Evolutionary conservation across 2,888 invertebrate species (phyloP), one percentile per base, ranked within the genome.

Genomic region (Oeneis ivallda): DNA sequence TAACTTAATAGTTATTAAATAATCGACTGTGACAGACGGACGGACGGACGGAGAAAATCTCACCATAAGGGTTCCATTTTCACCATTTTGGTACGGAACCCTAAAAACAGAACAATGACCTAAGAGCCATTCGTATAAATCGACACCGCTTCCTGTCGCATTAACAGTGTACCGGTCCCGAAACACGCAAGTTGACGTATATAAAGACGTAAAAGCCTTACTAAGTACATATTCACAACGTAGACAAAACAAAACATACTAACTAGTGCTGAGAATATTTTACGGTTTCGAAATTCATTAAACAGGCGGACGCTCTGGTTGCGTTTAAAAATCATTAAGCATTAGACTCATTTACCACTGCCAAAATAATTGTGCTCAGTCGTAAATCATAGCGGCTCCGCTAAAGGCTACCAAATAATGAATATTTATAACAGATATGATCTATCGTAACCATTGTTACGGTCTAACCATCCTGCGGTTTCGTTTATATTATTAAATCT

Each of bases 51-150:
- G n/a, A n/a, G n/a, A n/a, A n/a, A n/a, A n/a, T n/a, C n/a, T n/a
- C n/a, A n/a, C n/a, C n/a, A n/a, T n/a, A n/a, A n/a, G n/a, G n/a
- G n/a, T n/a, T n/a, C n/a, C n/a, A n/a, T n/a, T n/a, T n/a, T n/a
- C n/a, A n/a, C n/a, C n/a, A n/a, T n/a, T n/a, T n/a, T n/a, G n/a
- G n/a, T n/a, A n/a, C n/a, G n/a, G n/a, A n/a, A n/a, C n/a, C n/a
- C n/a, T n/a, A n/a, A n/a, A 83, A 85, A 79, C 52, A 41, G 86
- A 85, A 90, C 90, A 90, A 87, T 90, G 89, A 90, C 89, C 89
- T 82, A 85, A 81, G 82, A 86, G 85, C 82, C 82, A 79, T 85
- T 88, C 78, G 79, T 82, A 81, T 88, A 88, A 90, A 87, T 87
- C 86, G 87, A 88, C 87, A 84, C 82, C 83, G 84, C 82, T 89